Evolutionary conservation across 1,140 invertebrate genomes (phyloP).

Genomic region (Formica exsecta): DNA sequence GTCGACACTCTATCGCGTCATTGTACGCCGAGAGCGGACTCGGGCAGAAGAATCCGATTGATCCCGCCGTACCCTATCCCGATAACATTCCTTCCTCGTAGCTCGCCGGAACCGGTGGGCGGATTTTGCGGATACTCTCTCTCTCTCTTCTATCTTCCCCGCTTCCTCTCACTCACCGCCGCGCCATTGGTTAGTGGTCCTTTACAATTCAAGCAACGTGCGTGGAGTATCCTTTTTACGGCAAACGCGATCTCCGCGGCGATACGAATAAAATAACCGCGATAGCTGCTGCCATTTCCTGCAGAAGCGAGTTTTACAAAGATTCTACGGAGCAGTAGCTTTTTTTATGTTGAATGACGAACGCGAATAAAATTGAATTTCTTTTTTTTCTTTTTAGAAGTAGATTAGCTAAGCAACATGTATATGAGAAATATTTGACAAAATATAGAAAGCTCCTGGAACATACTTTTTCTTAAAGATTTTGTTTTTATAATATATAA

Average conservation of each 20-base stretch:
- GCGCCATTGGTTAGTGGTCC: neutral
- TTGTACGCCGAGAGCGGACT: constrained; percentile 54
- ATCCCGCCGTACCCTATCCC: constrained; percentile 51
- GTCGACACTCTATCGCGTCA: constrained; percentile 51
- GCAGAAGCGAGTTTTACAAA: constrained; percentile 30
- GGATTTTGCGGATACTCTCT: constrained; percentile 57
- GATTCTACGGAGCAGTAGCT: constrained; percentile 21
- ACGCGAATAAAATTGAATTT: constrained; percentile 37
- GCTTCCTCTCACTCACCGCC: constrained; percentile 20
- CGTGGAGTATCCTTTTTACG: constrained; percentile 45
- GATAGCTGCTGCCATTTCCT: constrained; percentile 31
- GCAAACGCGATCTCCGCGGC: constrained; percentile 34
- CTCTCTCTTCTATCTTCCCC: neutral
- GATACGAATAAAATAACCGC: constrained; percentile 48
- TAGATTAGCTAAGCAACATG: neutral
- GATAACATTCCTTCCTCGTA: constrained; percentile 56
- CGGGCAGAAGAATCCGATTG: constrained; percentile 68
- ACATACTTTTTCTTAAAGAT: neutral
- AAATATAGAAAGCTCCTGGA: neutral
- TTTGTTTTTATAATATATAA: constrained; percentile 15
- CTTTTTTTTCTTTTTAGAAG: neutral
- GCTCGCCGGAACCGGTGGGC: constrained; percentile 37
- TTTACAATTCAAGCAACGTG: constrained; percentile 62
- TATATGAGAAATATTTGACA: constrained; percentile 11
- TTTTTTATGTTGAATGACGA: neutral